These are phyloP conservation scores for Amphibalanus amphitrite DNA, from an alignment of 1,140 invertebrate genomes.

Conservation along the genomic window DNA sequence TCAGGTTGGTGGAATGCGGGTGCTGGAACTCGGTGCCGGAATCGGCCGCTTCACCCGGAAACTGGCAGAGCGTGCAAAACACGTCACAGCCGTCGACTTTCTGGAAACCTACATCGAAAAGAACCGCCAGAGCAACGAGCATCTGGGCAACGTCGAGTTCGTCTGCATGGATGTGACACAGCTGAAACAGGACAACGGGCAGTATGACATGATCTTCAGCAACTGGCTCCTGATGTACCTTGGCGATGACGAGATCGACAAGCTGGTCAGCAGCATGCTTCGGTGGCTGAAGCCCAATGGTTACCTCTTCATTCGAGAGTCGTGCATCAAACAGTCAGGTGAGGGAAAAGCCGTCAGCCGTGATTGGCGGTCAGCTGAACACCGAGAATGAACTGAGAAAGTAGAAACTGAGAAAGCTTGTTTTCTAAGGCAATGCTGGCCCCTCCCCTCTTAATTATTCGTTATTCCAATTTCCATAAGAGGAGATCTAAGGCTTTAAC, in stretches of 20 bases:
- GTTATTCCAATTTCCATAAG: no score
- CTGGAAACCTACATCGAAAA: constrained; percentile 37
- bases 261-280: constrained; percentile 30
- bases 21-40: constrained; percentile 40
- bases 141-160: constrained; percentile 32
- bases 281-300: constrained; percentile 34
- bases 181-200: constrained; percentile 12
- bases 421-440: no score
- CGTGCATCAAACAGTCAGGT: constrained; percentile 37
- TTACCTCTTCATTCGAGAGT: constrained; percentile 34
- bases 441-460: no score
- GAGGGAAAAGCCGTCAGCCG: no score
- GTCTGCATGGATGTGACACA: constrained; percentile 35
- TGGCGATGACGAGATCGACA: constrained; percentile 31
- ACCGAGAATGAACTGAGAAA: no score
- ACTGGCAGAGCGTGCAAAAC: constrained; percentile 29
- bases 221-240: constrained; percentile 47
- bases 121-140: constrained; percentile 30
- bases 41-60: constrained; percentile 38
- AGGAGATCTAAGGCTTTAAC: no score
- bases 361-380: no score
- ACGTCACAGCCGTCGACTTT: constrained; percentile 38
- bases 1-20: constrained; percentile 14
- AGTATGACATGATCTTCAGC: constrained; percentile 36
- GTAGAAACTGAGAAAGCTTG: no score